These are phyloP conservation scores for Eudasyphora cyanicolor DNA, from an alignment of 2,888 invertebrate species.

Conservation along the genomic window DNA sequence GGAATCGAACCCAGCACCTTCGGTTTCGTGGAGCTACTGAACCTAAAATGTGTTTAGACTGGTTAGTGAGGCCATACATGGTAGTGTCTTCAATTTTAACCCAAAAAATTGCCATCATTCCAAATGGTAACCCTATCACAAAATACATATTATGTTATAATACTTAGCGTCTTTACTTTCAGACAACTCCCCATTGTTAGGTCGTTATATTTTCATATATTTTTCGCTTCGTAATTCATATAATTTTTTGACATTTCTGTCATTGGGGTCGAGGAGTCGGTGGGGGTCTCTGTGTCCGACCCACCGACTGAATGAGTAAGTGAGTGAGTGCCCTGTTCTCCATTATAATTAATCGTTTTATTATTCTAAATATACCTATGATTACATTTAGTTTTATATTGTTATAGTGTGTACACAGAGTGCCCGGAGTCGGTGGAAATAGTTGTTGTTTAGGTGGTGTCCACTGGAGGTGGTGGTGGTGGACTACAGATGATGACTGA, in stretches of 20 bases:
- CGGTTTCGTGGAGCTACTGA: too few relatives aligned
- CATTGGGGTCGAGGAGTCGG: conserved; percentile 20
- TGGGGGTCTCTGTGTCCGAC: not conserved
- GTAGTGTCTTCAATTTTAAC: too few relatives aligned
- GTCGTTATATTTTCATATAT: conserved; percentile 19
- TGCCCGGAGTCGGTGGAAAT: not conserved
- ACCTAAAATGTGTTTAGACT: too few relatives aligned
- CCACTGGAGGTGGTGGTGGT: not conserved
- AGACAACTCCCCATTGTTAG: conserved; percentile 36
- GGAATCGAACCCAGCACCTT: too few relatives aligned
- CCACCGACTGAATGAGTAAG: not conserved
- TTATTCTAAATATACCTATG: conserved; percentile 59
- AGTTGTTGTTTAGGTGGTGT: not conserved
- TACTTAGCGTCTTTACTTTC: not conserved
- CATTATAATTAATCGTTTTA: conserved; percentile 62
- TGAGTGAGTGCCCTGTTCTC: conserved; percentile 10
- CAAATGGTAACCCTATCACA: too few relatives aligned
- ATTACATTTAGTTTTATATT: conserved; percentile 42
- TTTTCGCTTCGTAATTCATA: conserved; percentile 47
- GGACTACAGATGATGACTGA: not conserved
- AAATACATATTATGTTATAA: not conserved
- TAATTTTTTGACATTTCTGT: conserved; percentile 54
- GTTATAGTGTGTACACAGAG: conserved; percentile 17
- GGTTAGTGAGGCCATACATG: too few relatives aligned
- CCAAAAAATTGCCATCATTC: too few relatives aligned